A percentile compares a stretch with the other conserved stretches of the same genome.
These are phyloP conservation scores for Balearica regulorum DNA, from an alignment of 2,797 vertebrate genomes.

Conservation along the genomic window DNA sequence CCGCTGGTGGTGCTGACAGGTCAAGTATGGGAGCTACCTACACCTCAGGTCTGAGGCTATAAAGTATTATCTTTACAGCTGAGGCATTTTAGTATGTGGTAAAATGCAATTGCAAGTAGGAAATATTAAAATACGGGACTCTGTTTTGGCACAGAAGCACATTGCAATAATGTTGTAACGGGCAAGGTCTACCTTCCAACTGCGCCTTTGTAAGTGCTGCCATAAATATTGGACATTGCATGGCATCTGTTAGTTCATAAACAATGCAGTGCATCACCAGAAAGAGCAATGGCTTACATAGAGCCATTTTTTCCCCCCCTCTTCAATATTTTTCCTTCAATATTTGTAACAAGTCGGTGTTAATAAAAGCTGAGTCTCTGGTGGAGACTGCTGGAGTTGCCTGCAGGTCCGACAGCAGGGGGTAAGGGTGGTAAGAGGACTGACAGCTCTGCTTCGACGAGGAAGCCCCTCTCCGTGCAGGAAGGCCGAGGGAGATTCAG, in stretches of 20 bases:
- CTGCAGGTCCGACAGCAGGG: neutral
- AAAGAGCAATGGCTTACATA: neutral
- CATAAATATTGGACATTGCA: neutral
- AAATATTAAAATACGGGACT: conserved; percentile 40
- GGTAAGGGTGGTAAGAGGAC: neutral
- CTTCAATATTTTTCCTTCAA: neutral
- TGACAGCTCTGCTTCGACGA: fast-evolving
- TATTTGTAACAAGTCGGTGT: neutral
- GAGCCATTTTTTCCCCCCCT: neutral
- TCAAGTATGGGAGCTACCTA: neutral
- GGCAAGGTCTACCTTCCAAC: conserved; percentile 9
- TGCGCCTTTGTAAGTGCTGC: neutral
- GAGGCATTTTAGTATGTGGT: conserved; percentile 25
- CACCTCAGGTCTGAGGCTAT: neutral
- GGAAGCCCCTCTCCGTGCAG: neutral
- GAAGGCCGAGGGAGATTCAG: neutral
- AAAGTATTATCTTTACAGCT: neutral
- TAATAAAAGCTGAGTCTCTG: neutral
- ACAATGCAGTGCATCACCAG: neutral
- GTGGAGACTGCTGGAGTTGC: neutral
- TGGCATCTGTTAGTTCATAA: conserved; percentile 18
- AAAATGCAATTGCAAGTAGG: conserved; percentile 9
- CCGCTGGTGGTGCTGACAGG: neutral
- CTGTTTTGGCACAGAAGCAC: conserved; percentile 8
- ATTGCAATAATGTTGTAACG: neutral